Percentiles rank a stretch among this genome's conserved stretches.
These are phyloP conservation scores for Arremon aurantiirostris DNA, from an alignment of 2,797 vertebrate species.

Conservation along the genomic window DNA sequence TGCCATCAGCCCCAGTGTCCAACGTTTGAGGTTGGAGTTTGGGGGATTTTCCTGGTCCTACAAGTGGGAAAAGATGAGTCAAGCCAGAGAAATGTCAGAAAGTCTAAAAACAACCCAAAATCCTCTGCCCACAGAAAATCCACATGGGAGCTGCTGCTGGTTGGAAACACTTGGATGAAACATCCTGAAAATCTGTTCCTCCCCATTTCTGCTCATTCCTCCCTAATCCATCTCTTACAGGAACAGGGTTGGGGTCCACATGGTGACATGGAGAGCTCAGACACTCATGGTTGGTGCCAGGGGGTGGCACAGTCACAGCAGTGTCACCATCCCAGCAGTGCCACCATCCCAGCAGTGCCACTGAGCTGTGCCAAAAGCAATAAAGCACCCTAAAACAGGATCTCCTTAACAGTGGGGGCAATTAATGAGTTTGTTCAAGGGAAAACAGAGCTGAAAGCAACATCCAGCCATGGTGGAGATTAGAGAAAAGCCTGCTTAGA, in stretches of 20 bases:
- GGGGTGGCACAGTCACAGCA: not conserved
- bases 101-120: not conserved
- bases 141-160: not conserved
- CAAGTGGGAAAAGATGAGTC: not conserved
- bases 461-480: not conserved
- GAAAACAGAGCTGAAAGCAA: not conserved
- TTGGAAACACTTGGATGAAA: not conserved
- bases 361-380: not conserved
- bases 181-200: fast-evolving
- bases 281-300: not conserved
- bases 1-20: fast-evolving
- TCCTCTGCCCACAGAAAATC: not conserved
- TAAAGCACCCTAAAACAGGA: fast-evolving
- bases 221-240: not conserved
- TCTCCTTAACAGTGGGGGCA: fast-evolving
- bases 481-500: not conserved
- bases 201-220: not conserved
- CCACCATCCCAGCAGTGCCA: not conserved
- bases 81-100: not conserved
- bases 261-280: fast-evolving
- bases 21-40: fast-evolving
- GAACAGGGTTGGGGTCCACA: fast-evolving
- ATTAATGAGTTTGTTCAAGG: fast-evolving
- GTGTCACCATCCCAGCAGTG: not conserved
- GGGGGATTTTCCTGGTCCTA: not conserved